A percentile compares a stretch with the other conserved stretches of the same genome.
phyloP scores from a whole-genome alignment of 2,113 vertebrate genomes.

The Collichthys lucidus region DNA sequence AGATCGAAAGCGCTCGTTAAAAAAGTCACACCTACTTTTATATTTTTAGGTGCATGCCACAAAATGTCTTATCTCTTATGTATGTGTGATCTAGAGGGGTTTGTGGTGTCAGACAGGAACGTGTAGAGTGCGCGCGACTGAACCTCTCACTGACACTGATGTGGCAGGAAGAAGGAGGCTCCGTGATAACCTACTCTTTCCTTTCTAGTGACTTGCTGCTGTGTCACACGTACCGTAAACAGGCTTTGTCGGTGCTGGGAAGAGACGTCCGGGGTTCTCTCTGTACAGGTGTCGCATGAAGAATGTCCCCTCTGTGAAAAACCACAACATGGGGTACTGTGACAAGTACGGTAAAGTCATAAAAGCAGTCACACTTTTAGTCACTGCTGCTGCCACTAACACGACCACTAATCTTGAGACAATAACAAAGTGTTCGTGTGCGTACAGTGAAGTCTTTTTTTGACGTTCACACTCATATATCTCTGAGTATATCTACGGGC shows the following conservation, averaged over 20 bases:
- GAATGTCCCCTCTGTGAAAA: constrained; percentile 53
- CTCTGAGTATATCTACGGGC: background rate
- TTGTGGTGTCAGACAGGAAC: constrained; percentile 21
- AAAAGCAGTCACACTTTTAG: constrained; percentile 38
- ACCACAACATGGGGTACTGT: constrained; percentile 48
- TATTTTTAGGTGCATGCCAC: background rate
- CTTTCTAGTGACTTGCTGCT: constrained; percentile 53
- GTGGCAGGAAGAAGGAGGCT: constrained; percentile 60
- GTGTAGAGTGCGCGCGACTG: background rate
- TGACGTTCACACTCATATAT: background rate
- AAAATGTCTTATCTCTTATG: background rate
- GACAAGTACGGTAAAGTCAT: constrained; percentile 44
- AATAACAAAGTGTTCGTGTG: background rate
- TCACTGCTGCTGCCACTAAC: constrained; percentile 30
- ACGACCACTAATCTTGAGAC: background rate
- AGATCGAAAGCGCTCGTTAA: constrained; percentile 37
- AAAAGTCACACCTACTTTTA: background rate
- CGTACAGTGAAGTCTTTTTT: too few relatives aligned
- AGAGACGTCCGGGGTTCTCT: constrained; percentile 20
- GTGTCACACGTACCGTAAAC: constrained; percentile 73
- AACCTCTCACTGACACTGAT: background rate
- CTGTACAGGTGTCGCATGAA: constrained; percentile 52
- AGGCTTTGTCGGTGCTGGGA: constrained; percentile 52
- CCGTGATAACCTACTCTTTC: constrained; percentile 56
- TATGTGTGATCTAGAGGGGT: background rate